Percentiles rank a stretch among this genome's conserved stretches.
Evolutionary conservation across 2,113 vertebrate genomes (phyloP).

Genomic region (Trachemys scripta): DNA sequence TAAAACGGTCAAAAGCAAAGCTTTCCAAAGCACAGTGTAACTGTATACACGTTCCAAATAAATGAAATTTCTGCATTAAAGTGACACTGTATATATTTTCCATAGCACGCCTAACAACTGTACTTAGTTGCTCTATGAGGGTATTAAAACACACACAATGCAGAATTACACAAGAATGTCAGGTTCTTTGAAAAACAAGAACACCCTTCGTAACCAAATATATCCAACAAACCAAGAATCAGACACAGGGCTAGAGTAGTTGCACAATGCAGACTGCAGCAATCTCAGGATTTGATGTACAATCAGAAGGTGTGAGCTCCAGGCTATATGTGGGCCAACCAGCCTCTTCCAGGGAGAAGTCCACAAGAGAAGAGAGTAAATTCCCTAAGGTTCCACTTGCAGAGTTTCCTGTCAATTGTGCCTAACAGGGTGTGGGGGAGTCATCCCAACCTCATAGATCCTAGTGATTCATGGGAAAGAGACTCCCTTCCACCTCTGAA

Average conservation of each 20-base stretch:
- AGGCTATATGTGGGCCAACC: not conserved
- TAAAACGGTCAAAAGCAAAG: not conserved
- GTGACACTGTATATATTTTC: not conserved
- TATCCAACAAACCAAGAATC: not conserved
- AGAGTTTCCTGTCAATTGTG: not conserved
- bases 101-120: not conserved
- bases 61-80: not conserved
- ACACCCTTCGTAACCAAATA: not conserved
- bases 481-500: not conserved
- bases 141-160: not conserved
- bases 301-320: not conserved
- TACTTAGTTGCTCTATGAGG: not conserved
- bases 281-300: not conserved
- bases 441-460: not conserved
- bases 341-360: not conserved
- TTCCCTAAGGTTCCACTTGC: not conserved
- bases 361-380: not conserved
- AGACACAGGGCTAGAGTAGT: not conserved
- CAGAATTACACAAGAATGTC: not conserved
- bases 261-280: not conserved
- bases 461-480: not conserved
- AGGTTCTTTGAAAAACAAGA: not conserved
- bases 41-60: not conserved
- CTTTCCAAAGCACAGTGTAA: not conserved
- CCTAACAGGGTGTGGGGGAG: not conserved